These are phyloP conservation scores for Todus mexicanus DNA, from an alignment of 2,797 vertebrate genomes.

Conservation along the genomic window DNA sequence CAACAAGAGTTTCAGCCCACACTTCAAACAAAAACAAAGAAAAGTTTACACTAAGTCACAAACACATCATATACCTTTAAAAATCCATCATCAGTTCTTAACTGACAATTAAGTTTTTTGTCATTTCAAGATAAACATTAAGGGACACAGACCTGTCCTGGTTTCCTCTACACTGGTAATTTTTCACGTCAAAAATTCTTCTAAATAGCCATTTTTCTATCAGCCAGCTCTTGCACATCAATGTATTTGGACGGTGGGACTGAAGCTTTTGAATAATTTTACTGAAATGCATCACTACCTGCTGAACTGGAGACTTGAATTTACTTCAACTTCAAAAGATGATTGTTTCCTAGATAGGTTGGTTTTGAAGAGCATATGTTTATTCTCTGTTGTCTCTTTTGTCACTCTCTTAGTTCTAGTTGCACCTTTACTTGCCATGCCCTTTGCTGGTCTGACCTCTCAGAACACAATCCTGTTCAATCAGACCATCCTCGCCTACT, in stretches of 20 bases:
- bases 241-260: not conserved
- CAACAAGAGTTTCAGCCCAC: not conserved
- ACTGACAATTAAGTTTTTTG: not conserved
- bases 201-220: not conserved
- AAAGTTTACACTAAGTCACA: not conserved
- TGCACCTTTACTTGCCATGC: not conserved
- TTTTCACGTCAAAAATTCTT: not conserved
- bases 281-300: not conserved
- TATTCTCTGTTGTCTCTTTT: not conserved
- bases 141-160: not conserved
- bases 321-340: not conserved
- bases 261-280: not conserved
- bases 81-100: not conserved
- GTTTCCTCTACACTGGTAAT: not conserved
- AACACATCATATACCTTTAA: not conserved
- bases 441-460: not conserved
- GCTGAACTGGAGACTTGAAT: not conserved
- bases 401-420: not conserved
- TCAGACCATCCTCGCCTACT: not conserved
- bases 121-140: not conserved
- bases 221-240: not conserved
- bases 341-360: not conserved
- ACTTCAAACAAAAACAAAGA: not conserved
- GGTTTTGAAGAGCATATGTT: not conserved
- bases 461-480: not conserved